Evolutionary conservation across 2,888 invertebrate species (phyloP).

Genomic region (Heliconius ethilla): DNA sequence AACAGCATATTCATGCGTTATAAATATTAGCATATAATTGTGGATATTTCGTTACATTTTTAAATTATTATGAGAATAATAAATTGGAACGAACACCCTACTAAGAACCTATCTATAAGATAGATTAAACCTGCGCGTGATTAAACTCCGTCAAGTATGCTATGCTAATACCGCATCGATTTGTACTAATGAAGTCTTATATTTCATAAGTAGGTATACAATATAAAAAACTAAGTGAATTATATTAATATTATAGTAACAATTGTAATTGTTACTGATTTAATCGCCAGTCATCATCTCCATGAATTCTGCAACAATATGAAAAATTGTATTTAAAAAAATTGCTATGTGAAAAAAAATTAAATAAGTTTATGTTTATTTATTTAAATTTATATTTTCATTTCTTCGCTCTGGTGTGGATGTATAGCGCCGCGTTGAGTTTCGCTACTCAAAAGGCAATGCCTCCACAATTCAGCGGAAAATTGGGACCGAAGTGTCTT

Average conservation of each 20-base stretch:
- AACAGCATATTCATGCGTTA: conserved; percentile 63
- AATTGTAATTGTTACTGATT: conserved; percentile 57
- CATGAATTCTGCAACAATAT: conserved; percentile 90
- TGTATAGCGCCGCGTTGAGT: too few species aligned
- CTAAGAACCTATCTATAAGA: conserved; percentile 71
- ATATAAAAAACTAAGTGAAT: conserved; percentile 60
- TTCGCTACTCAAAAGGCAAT: too few species aligned
- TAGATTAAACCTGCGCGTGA: conserved; percentile 56
- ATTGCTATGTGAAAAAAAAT: too few species aligned
- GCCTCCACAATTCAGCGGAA: too few species aligned
- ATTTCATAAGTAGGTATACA: conserved; percentile 59
- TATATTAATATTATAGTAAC: conserved; percentile 59
- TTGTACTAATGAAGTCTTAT: conserved; percentile 74
- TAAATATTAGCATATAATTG: conserved; percentile 73
- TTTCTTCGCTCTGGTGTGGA: too few species aligned
- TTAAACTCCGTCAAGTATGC: conserved; percentile 47
- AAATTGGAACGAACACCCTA: conserved; percentile 62
- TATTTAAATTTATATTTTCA: too few species aligned
- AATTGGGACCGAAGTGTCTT: too few species aligned
- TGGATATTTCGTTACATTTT: conserved; percentile 58
- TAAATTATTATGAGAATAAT: conserved; percentile 77
- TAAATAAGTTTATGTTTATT: background rate
- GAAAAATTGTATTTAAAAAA: background rate
- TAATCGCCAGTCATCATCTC: conserved; percentile 97
- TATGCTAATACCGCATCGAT: conserved; percentile 77